phyloP scores from a whole-genome alignment of 2,888 invertebrate species.

The Cephus nigrinus region DNA sequence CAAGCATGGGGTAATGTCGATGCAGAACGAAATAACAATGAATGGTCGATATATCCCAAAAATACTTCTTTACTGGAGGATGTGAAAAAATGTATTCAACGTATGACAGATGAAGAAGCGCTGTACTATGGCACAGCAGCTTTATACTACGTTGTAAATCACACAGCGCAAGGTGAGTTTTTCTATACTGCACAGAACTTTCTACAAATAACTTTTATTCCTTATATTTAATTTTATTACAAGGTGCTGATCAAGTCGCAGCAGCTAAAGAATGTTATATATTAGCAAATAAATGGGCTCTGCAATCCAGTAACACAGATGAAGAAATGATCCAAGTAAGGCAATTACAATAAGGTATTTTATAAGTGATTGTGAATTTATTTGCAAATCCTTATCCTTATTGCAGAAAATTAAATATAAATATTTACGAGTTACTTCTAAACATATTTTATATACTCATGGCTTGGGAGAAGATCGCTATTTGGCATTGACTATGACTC shows the following conservation, averaged over 20 bases:
- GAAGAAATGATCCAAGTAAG: constrained; percentile 19
- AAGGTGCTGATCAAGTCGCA: constrained; percentile 68
- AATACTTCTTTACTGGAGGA: constrained; percentile 47
- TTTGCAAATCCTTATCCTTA: constrained; percentile 8
- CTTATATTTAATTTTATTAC: constrained; percentile 14
- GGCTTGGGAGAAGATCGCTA: constrained; percentile 66
- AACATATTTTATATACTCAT: constrained; percentile 66
- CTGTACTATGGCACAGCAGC: constrained; percentile 56
- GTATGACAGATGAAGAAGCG: constrained; percentile 42
- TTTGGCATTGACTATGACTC: constrained; percentile 61
- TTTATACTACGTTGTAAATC: constrained; percentile 62
- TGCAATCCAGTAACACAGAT: constrained; percentile 33
- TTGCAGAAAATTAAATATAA: constrained; percentile 66
- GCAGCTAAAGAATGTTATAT: constrained; percentile 67
- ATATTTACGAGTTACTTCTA: constrained; percentile 65
- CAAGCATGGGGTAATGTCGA: constrained; percentile 37
- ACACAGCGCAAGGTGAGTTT: constrained; percentile 57
- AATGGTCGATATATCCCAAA: constrained; percentile 43
- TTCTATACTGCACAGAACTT: background rate
- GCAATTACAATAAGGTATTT: constrained; percentile 1
- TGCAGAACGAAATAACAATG: constrained; percentile 15
- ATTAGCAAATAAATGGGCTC: constrained; percentile 63
- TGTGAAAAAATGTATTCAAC: constrained; percentile 50
- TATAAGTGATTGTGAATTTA: background rate
- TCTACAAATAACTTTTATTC: background rate